A percentile compares a stretch with the other conserved stretches of the same genome.
These are phyloP conservation scores for Sminthurinus signatus DNA, from an alignment of 1,140 invertebrate species.

Conservation along the genomic window DNA sequence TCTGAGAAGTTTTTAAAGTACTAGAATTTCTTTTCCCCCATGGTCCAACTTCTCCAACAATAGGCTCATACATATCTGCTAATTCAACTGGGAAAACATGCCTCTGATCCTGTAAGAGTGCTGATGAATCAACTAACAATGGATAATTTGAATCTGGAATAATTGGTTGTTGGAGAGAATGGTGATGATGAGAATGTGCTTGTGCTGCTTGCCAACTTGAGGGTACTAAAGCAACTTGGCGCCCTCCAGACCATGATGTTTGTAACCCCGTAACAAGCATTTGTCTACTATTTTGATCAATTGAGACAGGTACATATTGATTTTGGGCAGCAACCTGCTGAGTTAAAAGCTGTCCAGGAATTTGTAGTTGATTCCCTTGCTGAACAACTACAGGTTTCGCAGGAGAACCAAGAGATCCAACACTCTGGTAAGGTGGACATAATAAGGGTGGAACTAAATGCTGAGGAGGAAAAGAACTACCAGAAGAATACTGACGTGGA, in stretches of 20 bases:
- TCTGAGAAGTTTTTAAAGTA: conserved; percentile 33
- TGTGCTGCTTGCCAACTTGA: conserved; percentile 77
- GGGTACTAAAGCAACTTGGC: conserved; percentile 71
- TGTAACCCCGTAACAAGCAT: conserved; percentile 56
- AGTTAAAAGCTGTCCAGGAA: conserved; percentile 44
- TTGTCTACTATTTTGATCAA: conserved; percentile 57
- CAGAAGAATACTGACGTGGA: conserved; percentile 54
- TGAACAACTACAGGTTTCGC: conserved; percentile 85
- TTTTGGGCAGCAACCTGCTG: conserved; percentile 53
- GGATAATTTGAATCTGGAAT: conserved; percentile 60
- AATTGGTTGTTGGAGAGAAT: conserved; percentile 57
- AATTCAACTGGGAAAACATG: conserved; percentile 59
- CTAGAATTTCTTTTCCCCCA: conserved; percentile 37
- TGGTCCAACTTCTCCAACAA: conserved; percentile 51
- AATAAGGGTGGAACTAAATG: conserved; percentile 85
- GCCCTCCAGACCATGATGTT: conserved; percentile 68
- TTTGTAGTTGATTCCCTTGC: conserved; percentile 59
- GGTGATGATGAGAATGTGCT: conserved; percentile 50
- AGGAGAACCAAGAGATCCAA: conserved; percentile 60
- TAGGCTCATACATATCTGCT: conserved; percentile 53
- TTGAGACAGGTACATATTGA: conserved; percentile 85
- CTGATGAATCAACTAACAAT: conserved; percentile 69
- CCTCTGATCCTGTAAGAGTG: conserved; percentile 54
- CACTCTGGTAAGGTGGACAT: conserved; percentile 69
- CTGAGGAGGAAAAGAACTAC: conserved; percentile 65